A percentile compares a stretch with the other conserved stretches of the same genome.
Evolutionary conservation across 2,113 vertebrate species (phyloP).

Genomic region (Macquaria ambigua): DNA sequence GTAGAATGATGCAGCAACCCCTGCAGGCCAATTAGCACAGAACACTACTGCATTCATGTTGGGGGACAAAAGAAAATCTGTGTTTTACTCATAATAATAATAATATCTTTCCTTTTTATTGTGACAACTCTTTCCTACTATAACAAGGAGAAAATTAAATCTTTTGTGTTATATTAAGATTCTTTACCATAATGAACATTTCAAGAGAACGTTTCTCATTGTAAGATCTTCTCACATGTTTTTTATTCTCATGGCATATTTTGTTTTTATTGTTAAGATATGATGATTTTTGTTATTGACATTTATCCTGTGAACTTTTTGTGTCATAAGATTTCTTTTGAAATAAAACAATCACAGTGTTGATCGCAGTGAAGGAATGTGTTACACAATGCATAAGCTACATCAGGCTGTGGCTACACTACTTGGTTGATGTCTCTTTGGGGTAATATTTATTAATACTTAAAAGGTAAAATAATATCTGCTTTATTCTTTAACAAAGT

Average conservation of each 20-base stretch:
- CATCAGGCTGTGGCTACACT: background rate
- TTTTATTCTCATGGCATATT: background rate
- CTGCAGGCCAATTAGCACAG: constrained; percentile 48
- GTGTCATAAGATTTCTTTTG: background rate
- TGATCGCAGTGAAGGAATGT: background rate
- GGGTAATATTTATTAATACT: too few relatives aligned
- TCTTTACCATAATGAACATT: background rate
- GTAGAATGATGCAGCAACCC: constrained; percentile 28
- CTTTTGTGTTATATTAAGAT: background rate
- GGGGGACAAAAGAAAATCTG: constrained; percentile 29
- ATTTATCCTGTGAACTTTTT: background rate
- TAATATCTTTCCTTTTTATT: constrained; percentile 26
- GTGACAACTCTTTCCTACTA: constrained; percentile 6
- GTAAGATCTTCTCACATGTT: background rate
- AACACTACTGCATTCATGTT: constrained; percentile 16
- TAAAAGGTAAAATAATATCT: too few relatives aligned
- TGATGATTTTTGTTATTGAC: background rate
- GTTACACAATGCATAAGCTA: background rate
- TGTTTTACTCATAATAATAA: constrained; percentile 34
- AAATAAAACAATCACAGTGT: background rate
- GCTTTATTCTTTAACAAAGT: too few relatives aligned
- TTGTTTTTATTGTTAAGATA: background rate
- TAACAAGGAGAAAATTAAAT: background rate
- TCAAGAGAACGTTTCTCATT: background rate
- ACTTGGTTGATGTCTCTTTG: too few relatives aligned